A percentile compares a stretch with the other conserved stretches of the same genome.
phyloP scores from a whole-genome alignment of 2,797 vertebrate species.

The Betta splendens region DNA sequence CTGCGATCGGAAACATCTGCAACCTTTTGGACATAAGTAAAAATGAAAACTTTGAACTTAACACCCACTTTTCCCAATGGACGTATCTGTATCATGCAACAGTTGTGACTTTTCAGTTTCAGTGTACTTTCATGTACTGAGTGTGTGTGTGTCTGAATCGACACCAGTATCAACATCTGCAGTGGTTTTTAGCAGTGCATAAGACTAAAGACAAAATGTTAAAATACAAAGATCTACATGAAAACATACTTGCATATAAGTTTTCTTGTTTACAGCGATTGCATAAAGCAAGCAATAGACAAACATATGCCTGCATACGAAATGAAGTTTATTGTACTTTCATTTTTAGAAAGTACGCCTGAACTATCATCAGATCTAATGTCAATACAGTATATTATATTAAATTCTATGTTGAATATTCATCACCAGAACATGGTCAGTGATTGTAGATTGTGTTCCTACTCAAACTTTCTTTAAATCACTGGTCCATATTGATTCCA shows the following conservation, averaged over 20 bases:
- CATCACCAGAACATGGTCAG: not conserved
- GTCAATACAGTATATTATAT: conserved; percentile 34
- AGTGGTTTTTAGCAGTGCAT: not conserved
- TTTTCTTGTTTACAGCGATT: conserved; percentile 36
- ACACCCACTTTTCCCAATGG: not conserved
- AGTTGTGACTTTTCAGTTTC: not conserved
- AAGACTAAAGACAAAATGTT: not conserved
- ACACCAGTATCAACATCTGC: not conserved
- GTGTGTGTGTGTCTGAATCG: not conserved
- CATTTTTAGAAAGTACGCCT: too few species aligned
- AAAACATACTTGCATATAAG: conserved; percentile 18
- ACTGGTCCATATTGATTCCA: conserved; percentile 6
- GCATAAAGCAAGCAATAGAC: conserved; percentile 13
- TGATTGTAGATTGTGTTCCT: not conserved
- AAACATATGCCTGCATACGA: conserved; percentile 14
- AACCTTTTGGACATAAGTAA: not conserved
- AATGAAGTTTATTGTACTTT: conserved; percentile 6
- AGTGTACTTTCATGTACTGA: not conserved
- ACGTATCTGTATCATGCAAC: not conserved
- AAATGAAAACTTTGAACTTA: not conserved
- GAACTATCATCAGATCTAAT: conserved; percentile 25
- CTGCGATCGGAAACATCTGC: not conserved
- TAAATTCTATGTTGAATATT: conserved; percentile 4
- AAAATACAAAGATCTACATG: not conserved
- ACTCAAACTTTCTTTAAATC: not conserved